Evolutionary conservation across 2,888 invertebrate species (phyloP), one percentile per base, ranked within the genome.

Genomic region (Drosophila anceps): DNA sequence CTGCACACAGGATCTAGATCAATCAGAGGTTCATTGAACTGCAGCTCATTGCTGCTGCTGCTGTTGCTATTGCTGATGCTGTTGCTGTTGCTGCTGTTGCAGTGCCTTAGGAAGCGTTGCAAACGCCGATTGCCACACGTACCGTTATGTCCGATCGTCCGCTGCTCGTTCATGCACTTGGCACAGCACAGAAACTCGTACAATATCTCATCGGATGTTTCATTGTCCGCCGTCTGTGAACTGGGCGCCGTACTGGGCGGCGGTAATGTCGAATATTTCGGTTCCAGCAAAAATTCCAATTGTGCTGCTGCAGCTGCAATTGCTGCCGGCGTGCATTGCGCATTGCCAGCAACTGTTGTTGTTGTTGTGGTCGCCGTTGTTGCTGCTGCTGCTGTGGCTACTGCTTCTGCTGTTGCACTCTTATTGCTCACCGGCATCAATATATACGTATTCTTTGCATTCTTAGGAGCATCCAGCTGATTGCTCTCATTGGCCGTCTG

Each of bases 131-230:
- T 79, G 57, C 58, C 69, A 65, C 69, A 80, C 31, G 74, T 77
- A 27, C 74, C 73, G 55, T 69, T 76, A 50, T 71, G 76, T 12
- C 79, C 79, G 31, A 10, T 31, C 43, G 71, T 43, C n/a, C 82
- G 76, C 55, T 82, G 80, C 65, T 91, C 91, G 78, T 92, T 92
- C 92, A 93, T 92, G 69, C 93, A 93, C 85, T 92, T 93, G 73
- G 93, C 93, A 84, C 93, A 93, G 82, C 93, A 93, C 7, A 93
- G 77, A 74, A 93, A 93, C 72, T 93, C 93, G 70, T 93, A 93
- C 31, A 93, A 85, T 64, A 92, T 85, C 69, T 92, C 92, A 37
- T 88, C 90, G 7, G 76, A 64, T 3, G 53, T 58, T 29, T 63
- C 81, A n/a, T 33, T 53, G 24, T 66, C 69, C 18, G 33, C 35